A percentile compares a stretch with the other conserved stretches of the same genome.
phyloP scores from a whole-genome alignment of 2,113 vertebrate species.

The Amblyornis subalaris region DNA sequence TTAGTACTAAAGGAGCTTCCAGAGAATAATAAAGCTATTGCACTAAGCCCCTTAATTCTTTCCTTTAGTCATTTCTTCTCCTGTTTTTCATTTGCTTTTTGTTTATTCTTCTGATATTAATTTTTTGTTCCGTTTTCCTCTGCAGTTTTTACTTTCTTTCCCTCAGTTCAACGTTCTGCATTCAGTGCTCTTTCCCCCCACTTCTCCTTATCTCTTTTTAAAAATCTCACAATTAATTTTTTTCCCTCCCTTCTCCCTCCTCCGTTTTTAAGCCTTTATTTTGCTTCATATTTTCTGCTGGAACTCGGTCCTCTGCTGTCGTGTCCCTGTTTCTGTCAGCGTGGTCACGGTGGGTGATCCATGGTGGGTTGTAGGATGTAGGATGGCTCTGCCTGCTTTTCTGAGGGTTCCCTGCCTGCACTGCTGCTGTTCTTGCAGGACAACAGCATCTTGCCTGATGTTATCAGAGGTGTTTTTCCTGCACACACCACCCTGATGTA shows the following conservation, averaged over 20 bases:
- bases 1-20: constrained; percentile 9
- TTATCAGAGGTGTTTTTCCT: not conserved
- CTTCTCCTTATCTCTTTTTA: not conserved
- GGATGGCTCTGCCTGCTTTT: not conserved
- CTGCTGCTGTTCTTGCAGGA: not conserved
- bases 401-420: not conserved
- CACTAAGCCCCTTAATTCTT: not conserved
- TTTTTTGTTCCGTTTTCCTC: not conserved
- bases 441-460: not conserved
- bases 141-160: not conserved
- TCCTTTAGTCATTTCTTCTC: not conserved
- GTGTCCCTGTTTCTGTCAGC: accelerated
- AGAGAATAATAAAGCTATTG: constrained; percentile 9
- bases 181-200: not conserved
- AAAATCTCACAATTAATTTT: not conserved
- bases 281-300: not conserved
- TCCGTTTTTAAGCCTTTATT: not conserved
- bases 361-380: not conserved
- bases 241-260: accelerated
- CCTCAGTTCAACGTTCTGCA: not conserved
- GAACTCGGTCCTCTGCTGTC: not conserved
- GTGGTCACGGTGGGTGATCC: accelerated
- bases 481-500: not conserved
- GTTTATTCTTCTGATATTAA: not conserved
- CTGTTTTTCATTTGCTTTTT: not conserved